phyloP scores from a whole-genome alignment of 2,113 vertebrate species.

The Mesoclemmys tuberculata region DNA sequence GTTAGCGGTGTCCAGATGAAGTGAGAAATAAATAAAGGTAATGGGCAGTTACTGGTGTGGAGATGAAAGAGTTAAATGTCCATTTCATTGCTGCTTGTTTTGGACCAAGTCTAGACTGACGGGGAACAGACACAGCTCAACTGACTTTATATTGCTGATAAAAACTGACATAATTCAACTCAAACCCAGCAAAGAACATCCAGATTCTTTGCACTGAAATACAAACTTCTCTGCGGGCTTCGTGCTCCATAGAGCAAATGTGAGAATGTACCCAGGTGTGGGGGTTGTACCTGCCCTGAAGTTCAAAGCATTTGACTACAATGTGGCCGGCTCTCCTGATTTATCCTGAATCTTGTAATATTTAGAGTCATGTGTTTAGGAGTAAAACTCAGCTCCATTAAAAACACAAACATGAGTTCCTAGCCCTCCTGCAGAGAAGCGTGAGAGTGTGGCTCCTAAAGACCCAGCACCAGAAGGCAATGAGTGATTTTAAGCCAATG shows the following conservation, averaged over 20 bases:
- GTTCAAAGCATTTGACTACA: too few relatives aligned
- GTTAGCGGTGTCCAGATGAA: too few relatives aligned
- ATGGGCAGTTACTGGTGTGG: not conserved
- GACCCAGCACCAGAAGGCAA: too few relatives aligned
- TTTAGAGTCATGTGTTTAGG: too few relatives aligned
- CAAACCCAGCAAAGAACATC: not conserved
- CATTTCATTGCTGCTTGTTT: not conserved
- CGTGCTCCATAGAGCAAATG: too few relatives aligned
- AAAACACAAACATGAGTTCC: too few relatives aligned
- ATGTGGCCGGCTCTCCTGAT: too few relatives aligned
- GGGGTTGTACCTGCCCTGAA: too few relatives aligned
- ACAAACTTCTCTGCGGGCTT: not conserved
- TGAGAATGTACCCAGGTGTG: not conserved
- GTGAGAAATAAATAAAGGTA: not conserved
- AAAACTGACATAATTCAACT: not conserved
- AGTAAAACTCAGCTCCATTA: too few relatives aligned
- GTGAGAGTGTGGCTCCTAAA: not conserved
- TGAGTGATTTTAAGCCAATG: too few relatives aligned
- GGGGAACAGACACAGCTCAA: too few relatives aligned
- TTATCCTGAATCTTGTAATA: too few relatives aligned
- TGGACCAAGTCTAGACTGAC: not conserved
- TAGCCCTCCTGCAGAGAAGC: not conserved
- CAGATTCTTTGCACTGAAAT: not conserved
- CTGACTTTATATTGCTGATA: not conserved
- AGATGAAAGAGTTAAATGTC: not conserved